Percentiles rank a stretch among this genome's conserved stretches.
Conservation (phyloP, 2,888 invertebrate genomes). For the Pilophorus perplexus region DNA sequence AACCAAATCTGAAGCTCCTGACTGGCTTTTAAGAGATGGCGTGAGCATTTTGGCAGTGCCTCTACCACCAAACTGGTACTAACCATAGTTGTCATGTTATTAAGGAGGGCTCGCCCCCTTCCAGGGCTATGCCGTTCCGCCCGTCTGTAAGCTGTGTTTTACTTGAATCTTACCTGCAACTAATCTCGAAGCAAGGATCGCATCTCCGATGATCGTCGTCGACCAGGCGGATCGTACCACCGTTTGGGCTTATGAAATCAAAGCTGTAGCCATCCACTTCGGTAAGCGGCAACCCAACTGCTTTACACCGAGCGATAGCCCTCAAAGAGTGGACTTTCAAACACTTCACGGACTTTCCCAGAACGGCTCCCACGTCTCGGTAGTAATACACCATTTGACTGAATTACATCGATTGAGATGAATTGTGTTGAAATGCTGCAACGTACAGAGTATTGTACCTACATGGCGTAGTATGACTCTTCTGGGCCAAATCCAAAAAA, state of each 20-base stretch:
- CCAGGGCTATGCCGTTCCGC: no score
- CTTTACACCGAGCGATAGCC: conserved; percentile 16
- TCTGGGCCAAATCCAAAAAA: background rate
- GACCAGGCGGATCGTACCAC: background rate
- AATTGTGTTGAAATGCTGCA: no score
- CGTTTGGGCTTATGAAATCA: conserved; percentile 2
- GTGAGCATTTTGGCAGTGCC: no score
- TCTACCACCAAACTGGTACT: no score
- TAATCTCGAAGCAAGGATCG: conserved; percentile 2
- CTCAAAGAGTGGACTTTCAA: background rate
- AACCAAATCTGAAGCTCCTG: no score
- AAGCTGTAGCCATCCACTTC: background rate
- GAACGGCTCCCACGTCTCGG: background rate
- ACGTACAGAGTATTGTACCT: no score
- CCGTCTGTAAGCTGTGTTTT: no score
- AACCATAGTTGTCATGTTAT: no score
- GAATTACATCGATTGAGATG: no score
- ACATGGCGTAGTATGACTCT: background rate
- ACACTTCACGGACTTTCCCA: background rate
- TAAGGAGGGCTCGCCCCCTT: no score
- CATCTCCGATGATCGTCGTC: background rate
- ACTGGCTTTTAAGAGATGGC: no score
- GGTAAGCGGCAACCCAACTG: background rate
- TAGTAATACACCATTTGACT: conserved; percentile 1
- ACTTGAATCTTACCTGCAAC: background rate